Evolutionary conservation across 2,888 invertebrate species (phyloP).

Genomic region (Cryptophagus acutangulus): DNA sequence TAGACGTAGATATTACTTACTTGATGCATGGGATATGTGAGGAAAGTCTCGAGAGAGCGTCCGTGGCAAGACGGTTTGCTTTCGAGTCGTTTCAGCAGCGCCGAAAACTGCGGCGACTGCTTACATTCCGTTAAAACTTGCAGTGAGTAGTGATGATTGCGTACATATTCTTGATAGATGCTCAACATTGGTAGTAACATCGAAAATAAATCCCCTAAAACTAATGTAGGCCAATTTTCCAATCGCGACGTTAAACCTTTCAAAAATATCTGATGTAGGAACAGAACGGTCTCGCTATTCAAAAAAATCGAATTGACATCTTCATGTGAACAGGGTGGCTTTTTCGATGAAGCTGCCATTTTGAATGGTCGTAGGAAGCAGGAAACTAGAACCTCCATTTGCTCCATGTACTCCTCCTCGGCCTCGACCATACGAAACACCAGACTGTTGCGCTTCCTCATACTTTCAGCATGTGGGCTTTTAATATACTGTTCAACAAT

Average conservation of each 20-base stretch:
- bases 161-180: conserved; percentile 91
- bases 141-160: conserved; percentile 90
- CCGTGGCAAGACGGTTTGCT: conserved; percentile 82
- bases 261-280: conserved; percentile 89
- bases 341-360: conserved; percentile 91
- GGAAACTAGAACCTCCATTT: conserved; percentile 77
- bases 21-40: conserved; percentile 94
- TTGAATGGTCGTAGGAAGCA: conserved; percentile 86
- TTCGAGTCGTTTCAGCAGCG: conserved; percentile 73
- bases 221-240: conserved; percentile 91
- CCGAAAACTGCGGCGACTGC: conserved; percentile 73
- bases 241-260: conserved; percentile 86
- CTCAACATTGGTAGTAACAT: conserved; percentile 92
- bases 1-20: conserved; percentile 50
- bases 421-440: conserved; percentile 90
- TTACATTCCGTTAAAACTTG: conserved; percentile 91
- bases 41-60: conserved; percentile 78
- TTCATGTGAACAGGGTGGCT: conserved; percentile 87
- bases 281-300: conserved; percentile 87
- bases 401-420: conserved; percentile 89
- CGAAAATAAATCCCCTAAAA: conserved; percentile 88
- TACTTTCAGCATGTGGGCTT: conserved; percentile 89
- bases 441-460: conserved; percentile 85
- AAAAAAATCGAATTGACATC: conserved; percentile 92
- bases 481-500: conserved; percentile 93